These are phyloP conservation scores for Rhabdophis nuchalis DNA, from an alignment of 2,797 vertebrate species.

Conservation along the genomic window DNA sequence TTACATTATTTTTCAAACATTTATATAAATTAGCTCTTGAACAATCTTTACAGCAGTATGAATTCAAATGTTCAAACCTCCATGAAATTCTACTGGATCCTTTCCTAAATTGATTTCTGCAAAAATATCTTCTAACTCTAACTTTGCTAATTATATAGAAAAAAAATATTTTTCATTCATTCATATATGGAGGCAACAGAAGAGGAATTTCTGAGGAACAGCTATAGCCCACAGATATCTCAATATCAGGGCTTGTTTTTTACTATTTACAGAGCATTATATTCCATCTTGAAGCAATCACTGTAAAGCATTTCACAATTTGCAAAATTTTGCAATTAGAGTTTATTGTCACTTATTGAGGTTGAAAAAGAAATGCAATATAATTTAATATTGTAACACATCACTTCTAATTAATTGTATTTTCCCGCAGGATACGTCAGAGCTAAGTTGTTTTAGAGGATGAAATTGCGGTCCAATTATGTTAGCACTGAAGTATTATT, in stretches of 20 bases:
- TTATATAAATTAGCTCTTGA: not conserved
- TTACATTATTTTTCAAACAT: not conserved
- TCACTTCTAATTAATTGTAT: conserved; percentile 65
- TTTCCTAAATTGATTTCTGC: not conserved
- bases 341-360: conserved; percentile 59
- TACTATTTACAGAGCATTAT: not conserved
- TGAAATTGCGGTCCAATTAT: conserved; percentile 67
- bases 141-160: not conserved
- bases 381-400: conserved; percentile 70
- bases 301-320: not conserved
- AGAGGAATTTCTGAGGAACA: not conserved
- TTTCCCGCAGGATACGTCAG: conserved; percentile 68
- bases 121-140: not conserved
- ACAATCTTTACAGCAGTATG: not conserved
- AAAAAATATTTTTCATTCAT: not conserved
- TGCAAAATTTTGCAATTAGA: conserved; percentile 38
- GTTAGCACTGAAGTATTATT: conserved; percentile 69
- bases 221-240: not conserved
- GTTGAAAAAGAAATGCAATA: conserved; percentile 50
- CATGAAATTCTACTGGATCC: not conserved
- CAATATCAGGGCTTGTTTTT: too few relatives aligned
- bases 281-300: not conserved
- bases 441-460: conserved; percentile 66
- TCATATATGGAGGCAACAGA: not conserved
- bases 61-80: not conserved